These are phyloP conservation scores for Acanthochromis polyacanthus DNA, from an alignment of 2,113 vertebrate species.

Conservation along the genomic window DNA sequence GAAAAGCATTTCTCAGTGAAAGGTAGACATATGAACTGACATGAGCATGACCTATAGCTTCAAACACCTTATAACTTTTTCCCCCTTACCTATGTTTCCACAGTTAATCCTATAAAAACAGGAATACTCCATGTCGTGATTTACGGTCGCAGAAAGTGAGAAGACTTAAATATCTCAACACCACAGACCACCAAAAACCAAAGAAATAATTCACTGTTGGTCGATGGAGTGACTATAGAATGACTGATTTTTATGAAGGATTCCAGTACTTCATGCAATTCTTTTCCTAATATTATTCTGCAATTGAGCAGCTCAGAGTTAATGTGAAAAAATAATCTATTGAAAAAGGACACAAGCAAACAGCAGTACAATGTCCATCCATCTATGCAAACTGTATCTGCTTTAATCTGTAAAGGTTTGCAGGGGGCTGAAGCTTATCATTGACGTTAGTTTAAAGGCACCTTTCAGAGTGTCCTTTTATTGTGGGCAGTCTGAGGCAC, in stretches of 20 bases:
- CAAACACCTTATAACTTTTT: conserved; percentile 64
- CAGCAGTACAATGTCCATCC: background rate
- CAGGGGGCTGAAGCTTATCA: too few species aligned
- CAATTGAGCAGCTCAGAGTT: background rate
- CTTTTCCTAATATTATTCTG: background rate
- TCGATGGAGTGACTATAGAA: background rate
- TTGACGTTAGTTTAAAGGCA: too few species aligned
- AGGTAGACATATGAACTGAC: conserved; percentile 57
- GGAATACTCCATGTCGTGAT: conserved; percentile 47
- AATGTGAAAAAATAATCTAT: background rate
- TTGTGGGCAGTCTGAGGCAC: too few species aligned
- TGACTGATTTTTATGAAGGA: conserved; percentile 12
- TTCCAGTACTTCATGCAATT: background rate
- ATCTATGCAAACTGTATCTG: background rate
- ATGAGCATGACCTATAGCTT: conserved; percentile 48
- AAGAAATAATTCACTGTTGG: conserved; percentile 46
- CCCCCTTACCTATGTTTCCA: conserved; percentile 59
- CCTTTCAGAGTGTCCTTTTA: too few species aligned
- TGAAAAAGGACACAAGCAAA: background rate
- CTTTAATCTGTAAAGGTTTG: too few species aligned
- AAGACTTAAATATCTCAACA: conserved; percentile 65
- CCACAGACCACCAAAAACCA: conserved; percentile 57
- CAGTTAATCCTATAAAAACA: conserved; percentile 67
- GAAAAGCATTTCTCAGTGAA: conserved; percentile 64
- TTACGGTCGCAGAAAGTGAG: conserved; percentile 53